Conservation (phyloP, 2,888 invertebrate genomes). For the Chrysolina americana region DNA sequence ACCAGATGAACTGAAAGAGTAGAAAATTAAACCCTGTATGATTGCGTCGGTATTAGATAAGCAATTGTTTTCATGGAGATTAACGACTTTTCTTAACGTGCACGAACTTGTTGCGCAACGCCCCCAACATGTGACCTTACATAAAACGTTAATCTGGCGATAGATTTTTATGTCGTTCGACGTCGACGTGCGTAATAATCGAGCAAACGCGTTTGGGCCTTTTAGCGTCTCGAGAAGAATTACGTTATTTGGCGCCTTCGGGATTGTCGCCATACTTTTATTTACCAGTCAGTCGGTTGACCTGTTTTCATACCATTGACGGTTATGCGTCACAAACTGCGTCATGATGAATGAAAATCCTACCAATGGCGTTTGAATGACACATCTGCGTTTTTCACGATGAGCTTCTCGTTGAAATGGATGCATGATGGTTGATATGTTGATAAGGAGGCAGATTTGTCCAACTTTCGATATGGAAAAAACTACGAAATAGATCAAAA, state of each 20-base stretch:
- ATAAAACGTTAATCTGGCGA: conserved; percentile 14
- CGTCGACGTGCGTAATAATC: conserved; percentile 9
- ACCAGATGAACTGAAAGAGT: not conserved
- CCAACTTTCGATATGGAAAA: too few relatives aligned
- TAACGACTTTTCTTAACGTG: conserved; percentile 8
- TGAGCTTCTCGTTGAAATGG: too few relatives aligned
- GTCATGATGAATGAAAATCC: not conserved
- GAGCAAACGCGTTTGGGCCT: conserved; percentile 1
- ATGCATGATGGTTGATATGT: too few relatives aligned
- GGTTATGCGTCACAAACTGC: not conserved
- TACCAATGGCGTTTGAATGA: not conserved
- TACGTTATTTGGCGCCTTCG: conserved; percentile 5
- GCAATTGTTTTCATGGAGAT: conserved; percentile 2
- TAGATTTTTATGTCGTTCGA: conserved; percentile 8
- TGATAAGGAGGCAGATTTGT: too few relatives aligned
- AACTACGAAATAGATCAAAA: too few relatives aligned
- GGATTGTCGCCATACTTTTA: conserved; percentile 7
- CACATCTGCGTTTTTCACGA: not conserved
- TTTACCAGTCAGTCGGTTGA: conserved; percentile 3
- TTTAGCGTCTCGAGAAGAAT: conserved; percentile 8
- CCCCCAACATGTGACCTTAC: conserved; percentile 14
- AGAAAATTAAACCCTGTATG: not conserved
- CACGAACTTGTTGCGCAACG: conserved; percentile 9
- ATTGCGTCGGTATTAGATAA: conserved; percentile 3
- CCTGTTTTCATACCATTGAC: not conserved